A percentile compares a stretch with the other conserved stretches of the same genome.
phyloP scores from a whole-genome alignment of 2,113 vertebrate genomes.

The Pagrus major region DNA sequence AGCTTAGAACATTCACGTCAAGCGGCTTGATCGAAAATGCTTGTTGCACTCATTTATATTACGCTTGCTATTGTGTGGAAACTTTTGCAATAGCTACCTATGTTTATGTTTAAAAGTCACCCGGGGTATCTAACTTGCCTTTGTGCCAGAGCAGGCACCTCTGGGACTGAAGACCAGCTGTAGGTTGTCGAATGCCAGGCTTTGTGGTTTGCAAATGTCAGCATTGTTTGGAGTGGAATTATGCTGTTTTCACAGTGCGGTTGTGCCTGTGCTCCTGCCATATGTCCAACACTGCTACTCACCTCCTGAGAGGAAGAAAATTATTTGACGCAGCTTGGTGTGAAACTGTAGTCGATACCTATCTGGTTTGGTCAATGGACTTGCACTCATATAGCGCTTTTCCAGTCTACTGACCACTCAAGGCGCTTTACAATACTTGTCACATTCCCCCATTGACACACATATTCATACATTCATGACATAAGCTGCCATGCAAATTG shows the following conservation, averaged over 20 bases:
- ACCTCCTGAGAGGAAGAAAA: background rate
- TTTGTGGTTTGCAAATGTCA: background rate
- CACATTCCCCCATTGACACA: too few relatives aligned
- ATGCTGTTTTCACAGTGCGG: background rate
- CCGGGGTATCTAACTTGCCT: background rate
- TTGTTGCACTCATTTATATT: conserved; percentile 22
- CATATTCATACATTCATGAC: too few relatives aligned
- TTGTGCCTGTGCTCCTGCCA: background rate
- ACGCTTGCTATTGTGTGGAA: background rate
- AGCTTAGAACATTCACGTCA: conserved; percentile 19
- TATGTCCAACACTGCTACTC: background rate
- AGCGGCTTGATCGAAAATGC: conserved; percentile 34
- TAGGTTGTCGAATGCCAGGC: background rate
- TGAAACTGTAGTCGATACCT: background rate
- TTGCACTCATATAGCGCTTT: too few relatives aligned
- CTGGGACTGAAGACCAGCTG: conserved; percentile 10
- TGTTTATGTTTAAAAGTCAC: conserved; percentile 22
- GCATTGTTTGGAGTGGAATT: background rate
- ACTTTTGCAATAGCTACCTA: background rate
- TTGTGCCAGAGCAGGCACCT: background rate
- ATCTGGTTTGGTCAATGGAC: too few relatives aligned
- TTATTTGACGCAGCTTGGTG: background rate
- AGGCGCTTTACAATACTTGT: too few relatives aligned
- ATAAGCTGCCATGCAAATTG: too few relatives aligned
- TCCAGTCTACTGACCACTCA: too few relatives aligned